These are phyloP conservation scores for Cephalopachus bancanus DNA, from an alignment of 2,797 vertebrate genomes.

Conservation along the genomic window DNA sequence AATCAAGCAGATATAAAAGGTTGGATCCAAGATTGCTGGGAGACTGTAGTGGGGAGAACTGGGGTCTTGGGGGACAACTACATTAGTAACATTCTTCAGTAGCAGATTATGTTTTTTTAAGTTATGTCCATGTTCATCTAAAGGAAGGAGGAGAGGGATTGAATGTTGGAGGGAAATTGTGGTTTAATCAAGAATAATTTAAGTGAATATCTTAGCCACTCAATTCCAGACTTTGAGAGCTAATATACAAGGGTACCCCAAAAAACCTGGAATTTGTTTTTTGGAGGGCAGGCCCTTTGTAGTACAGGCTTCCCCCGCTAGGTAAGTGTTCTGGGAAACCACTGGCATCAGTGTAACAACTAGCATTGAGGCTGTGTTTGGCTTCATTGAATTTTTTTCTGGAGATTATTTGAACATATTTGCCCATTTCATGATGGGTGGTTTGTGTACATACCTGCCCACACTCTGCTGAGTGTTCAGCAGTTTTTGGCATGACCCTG, in stretches of 20 bases:
- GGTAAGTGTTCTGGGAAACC: too few relatives aligned
- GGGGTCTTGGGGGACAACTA: not conserved
- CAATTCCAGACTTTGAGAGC: not conserved
- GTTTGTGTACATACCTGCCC: too few relatives aligned
- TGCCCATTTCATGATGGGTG: too few relatives aligned
- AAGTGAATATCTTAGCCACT: not conserved
- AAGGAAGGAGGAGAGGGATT: not conserved
- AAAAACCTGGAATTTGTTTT: too few relatives aligned
- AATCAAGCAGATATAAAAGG: conserved; percentile 17
- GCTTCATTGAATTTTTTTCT: too few relatives aligned
- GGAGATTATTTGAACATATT: too few relatives aligned
- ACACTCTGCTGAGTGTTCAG: too few relatives aligned
- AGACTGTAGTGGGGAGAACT: conserved; percentile 4
- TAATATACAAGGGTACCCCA: not conserved
- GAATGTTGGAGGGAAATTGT: not conserved
- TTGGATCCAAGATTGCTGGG: not conserved
- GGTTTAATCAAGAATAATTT: conserved; percentile 48
- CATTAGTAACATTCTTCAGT: conserved; percentile 23
- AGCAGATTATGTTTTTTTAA: not conserved
- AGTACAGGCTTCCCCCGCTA: too few relatives aligned
- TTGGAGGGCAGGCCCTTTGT: too few relatives aligned
- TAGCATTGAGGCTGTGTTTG: too few relatives aligned
- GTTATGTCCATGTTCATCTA: not conserved
- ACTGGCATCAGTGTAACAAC: too few relatives aligned
- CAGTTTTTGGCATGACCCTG: too few relatives aligned